Base-by-base conservation (phyloP, 2,888 invertebrate species). In the Luperina nickerlii region DNA sequence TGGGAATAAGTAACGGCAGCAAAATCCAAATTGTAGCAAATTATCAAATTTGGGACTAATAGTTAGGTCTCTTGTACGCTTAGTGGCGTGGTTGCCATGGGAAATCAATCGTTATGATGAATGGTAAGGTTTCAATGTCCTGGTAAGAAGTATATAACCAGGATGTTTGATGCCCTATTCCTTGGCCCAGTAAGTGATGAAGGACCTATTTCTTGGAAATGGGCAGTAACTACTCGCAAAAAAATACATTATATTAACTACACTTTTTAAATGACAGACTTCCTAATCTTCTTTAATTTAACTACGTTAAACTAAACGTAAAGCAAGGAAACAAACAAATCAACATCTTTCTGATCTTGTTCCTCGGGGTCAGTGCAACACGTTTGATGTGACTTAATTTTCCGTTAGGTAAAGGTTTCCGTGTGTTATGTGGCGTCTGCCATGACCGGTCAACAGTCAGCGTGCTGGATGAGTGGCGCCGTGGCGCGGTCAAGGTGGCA, bases 401-500 rank as follows among this genome's bases (percentile, higher is more conserved):
- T 48, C 24, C 20, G 63, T 81, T 73, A 63, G 42, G 76, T 66
- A 74, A 79, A 72, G 66, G 67, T 83, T 83, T 87, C 78, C 76
- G 86, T 84, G 80, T 83, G 84, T 74, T 79, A 84, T 73, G 77
- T 85, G 81, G 79, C 81, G 86, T 87, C 87, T 79, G 85, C 87
- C 84, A 80, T 91, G 90, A 88, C 84, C 85, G 89, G 90, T 89
- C 83, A 87, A 81, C 72, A 84, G 60, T 82, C 81, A 73, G 82
- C 82, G 87, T 88, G 84, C 89, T 90, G 92, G 93, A 87, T 93
- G 92, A 93, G 90, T 91, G 92, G 90, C 89, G 92, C 91, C 94
- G 94, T 94, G 92, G 90, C 89, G 92, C 91, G 94, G 94, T 94
- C 95, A 95, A 95, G 95, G 95, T 88, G 75, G 90, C 85, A 87